Conservation (phyloP, 92 coral and sea anemone genomes). For the Zoanthus solanderi region DNA sequence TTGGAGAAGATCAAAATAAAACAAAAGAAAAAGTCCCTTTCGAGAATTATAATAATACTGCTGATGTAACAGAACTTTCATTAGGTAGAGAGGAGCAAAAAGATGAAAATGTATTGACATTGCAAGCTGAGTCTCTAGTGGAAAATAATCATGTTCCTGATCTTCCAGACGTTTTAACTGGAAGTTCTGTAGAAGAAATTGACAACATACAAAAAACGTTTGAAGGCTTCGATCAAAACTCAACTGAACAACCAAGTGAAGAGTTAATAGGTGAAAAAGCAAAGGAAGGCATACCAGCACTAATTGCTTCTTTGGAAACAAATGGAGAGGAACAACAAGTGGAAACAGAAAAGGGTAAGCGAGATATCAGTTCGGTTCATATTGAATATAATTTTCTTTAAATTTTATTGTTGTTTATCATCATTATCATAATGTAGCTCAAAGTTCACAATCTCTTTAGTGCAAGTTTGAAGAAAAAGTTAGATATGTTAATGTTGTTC, state of each 20-base stretch:
- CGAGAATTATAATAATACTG: neutral
- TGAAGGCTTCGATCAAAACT: conserved; percentile 1
- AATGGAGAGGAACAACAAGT: conserved; percentile 17
- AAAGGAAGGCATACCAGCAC: neutral
- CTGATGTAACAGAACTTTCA: conserved; percentile 2
- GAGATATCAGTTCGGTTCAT: neutral
- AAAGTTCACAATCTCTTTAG: no score
- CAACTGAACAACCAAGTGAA: neutral
- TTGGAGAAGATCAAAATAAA: conserved; percentile 8
- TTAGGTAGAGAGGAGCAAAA: neutral
- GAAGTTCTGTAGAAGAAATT: neutral
- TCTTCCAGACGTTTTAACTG: conserved; percentile 4
- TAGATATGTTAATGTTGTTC: no score
- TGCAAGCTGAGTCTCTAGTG: neutral
- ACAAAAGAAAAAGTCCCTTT: neutral
- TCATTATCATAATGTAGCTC: no score
- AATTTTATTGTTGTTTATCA: neutral
- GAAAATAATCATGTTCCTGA: conserved; percentile 20
- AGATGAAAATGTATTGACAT: neutral
- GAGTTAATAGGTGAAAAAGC: neutral
- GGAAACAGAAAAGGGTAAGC: neutral
- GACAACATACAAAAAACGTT: neutral
- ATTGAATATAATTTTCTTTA: neutral
- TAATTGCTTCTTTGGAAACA: conserved; percentile 1
- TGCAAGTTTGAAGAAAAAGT: no score